These are phyloP conservation scores for Eulemur rufifrons DNA, from an alignment of 2,113 vertebrate species.

Conservation along the genomic window DNA sequence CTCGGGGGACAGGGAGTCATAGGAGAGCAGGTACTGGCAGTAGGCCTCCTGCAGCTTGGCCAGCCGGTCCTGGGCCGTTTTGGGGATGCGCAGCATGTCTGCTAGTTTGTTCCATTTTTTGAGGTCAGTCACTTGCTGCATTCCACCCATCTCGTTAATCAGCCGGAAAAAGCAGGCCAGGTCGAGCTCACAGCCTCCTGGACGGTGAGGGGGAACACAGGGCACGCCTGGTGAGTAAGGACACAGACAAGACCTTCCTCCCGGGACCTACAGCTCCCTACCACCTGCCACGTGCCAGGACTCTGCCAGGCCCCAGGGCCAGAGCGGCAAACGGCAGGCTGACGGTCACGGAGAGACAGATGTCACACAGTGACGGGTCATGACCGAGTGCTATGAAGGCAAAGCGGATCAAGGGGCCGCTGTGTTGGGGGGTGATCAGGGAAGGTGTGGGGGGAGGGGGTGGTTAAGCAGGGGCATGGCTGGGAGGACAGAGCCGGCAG, in stretches of 20 bases:
- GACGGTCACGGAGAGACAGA: accelerated
- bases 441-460: not conserved
- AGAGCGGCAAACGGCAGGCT: no score
- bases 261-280: accelerated
- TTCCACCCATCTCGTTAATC: conserved; percentile 99
- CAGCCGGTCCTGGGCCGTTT: conserved; percentile 98
- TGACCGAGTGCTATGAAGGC: not conserved
- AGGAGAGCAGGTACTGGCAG: conserved; percentile 99
- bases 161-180: conserved; percentile 98
- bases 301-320: not conserved
- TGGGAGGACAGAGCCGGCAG: accelerated
- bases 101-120: conserved; percentile 99
- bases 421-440: accelerated
- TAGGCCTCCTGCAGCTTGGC: conserved; percentile 99
- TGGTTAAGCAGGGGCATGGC: no score
- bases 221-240: not conserved
- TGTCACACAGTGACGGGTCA: accelerated
- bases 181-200: conserved; percentile 98
- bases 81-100: conserved; percentile 96
- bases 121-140: conserved; percentile 99
- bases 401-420: no score
- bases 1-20: conserved; percentile 93
- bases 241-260: no score
- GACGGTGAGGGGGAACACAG: not conserved
- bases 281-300: accelerated